Percentiles rank a stretch among this genome's conserved stretches.
Conservation (phyloP, 2,888 invertebrate genomes). For the Belgica antarctica region DNA sequence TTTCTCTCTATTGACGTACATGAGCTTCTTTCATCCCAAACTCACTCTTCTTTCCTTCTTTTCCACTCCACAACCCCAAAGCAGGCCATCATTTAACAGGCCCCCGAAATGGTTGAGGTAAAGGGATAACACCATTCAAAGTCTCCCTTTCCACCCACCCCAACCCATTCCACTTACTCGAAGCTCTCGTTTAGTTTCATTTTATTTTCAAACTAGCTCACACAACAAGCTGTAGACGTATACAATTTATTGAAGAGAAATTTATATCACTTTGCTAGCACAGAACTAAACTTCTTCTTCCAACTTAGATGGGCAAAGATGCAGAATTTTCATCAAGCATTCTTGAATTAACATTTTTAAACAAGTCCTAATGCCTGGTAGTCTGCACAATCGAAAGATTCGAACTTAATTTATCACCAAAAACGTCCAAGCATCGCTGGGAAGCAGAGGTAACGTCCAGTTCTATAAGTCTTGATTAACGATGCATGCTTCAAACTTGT, state of each 20-base stretch:
- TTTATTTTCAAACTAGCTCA: constrained; percentile 11
- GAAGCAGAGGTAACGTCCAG: neutral
- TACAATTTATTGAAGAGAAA: constrained; percentile 15
- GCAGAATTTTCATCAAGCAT: too few species aligned
- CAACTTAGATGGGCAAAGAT: too few species aligned
- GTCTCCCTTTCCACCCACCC: neutral
- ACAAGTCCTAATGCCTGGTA: too few species aligned
- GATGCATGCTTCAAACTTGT: constrained; percentile 24
- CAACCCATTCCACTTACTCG: constrained; percentile 1
- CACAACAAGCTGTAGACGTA: constrained; percentile 23
- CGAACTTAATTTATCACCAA: too few species aligned
- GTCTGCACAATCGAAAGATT: too few species aligned
- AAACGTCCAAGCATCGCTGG: too few species aligned
- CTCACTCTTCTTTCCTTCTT: neutral
- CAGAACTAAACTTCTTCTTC: neutral
- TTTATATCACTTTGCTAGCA: constrained; percentile 3
- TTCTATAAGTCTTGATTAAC: constrained; percentile 18
- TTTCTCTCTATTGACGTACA: constrained; percentile 20
- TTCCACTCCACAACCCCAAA: constrained; percentile 13
- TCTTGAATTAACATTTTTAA: too few species aligned
- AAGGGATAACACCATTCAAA: constrained; percentile 27
- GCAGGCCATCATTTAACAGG: constrained; percentile 26
- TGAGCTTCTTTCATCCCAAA: neutral
- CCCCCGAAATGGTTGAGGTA: constrained; percentile 32
- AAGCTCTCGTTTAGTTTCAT: constrained; percentile 25